Conservation (phyloP, 2,113 vertebrate species). For the Myotis lucifugus region DNA sequence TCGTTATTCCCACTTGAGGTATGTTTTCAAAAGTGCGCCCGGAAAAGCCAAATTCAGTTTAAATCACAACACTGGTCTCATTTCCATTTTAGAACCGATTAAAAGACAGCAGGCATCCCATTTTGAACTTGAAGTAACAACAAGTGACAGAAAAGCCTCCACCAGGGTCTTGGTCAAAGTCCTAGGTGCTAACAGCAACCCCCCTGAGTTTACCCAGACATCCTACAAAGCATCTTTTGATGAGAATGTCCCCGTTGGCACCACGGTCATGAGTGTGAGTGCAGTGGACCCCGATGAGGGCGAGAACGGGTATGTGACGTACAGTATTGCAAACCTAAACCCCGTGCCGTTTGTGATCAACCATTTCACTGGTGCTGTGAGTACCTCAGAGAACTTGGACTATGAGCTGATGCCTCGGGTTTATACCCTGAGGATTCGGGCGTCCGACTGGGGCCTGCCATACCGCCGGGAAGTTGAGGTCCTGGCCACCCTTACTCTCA, state of each 20-base stretch:
- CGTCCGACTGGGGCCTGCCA: conserved; percentile 96
- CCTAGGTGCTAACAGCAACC: conserved; percentile 92
- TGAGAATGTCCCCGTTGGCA: conserved; percentile 94
- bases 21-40: conserved; percentile 89
- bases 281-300: conserved; percentile 93
- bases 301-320: conserved; percentile 97
- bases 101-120: conserved; percentile 87
- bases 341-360: conserved; percentile 94
- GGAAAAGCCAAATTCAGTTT: conserved; percentile 90
- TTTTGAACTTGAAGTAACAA: conserved; percentile 93
- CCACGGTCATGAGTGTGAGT: conserved; percentile 90
- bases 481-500: conserved; percentile 91
- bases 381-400: conserved; percentile 93
- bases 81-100: conserved; percentile 91
- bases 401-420: conserved; percentile 98
- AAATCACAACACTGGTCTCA: conserved; percentile 94
- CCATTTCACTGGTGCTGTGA: conserved; percentile 94
- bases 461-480: conserved; percentile 95
- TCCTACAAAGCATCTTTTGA: conserved; percentile 95
- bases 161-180: conserved; percentile 93
- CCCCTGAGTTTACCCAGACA: conserved; percentile 93
- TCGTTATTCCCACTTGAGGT: conserved; percentile 90
- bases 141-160: conserved; percentile 90
- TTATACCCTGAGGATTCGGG: conserved; percentile 93
- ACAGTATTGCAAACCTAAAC: conserved; percentile 93